phyloP scores from a whole-genome alignment of 2,113 vertebrate genomes.

The Calyptomena viridis region DNA sequence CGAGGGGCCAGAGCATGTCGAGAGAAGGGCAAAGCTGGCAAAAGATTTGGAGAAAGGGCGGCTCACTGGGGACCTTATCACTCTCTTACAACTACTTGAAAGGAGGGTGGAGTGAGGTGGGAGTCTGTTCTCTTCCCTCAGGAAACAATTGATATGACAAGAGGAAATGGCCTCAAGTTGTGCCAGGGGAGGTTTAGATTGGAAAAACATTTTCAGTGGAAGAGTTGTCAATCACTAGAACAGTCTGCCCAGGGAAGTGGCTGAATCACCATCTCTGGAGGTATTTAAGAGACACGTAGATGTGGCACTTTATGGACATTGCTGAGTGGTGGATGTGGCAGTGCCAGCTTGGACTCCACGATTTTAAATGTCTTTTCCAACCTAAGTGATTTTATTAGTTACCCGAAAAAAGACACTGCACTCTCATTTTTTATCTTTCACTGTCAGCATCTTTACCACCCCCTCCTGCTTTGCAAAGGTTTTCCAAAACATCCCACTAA shows the following conservation, averaged over 20 bases:
- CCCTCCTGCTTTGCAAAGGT: not conserved
- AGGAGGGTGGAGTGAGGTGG: not conserved
- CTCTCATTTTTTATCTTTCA: not conserved
- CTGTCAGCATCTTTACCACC: not conserved
- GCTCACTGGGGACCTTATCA: not conserved
- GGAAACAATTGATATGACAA: not conserved
- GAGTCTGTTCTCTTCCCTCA: rapidly evolving
- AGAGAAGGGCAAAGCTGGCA: not conserved
- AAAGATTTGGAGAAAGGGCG: not conserved
- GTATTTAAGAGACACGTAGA: not conserved
- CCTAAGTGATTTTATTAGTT: not conserved
- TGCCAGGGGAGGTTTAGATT: not conserved
- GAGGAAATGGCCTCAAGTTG: not conserved
- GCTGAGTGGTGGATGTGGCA: not conserved
- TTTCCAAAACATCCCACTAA: not conserved
- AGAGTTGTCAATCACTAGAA: not conserved
- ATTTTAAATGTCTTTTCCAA: not conserved
- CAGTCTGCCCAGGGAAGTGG: not conserved
- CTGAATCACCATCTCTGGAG: not conserved
- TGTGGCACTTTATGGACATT: not conserved
- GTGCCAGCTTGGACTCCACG: not conserved
- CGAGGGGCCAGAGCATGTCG: not conserved
- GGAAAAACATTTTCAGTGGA: not conserved
- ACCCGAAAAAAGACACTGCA: not conserved
- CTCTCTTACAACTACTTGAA: not conserved